Conservation (phyloP, 2,888 invertebrate genomes). For the Muscina levida region DNA sequence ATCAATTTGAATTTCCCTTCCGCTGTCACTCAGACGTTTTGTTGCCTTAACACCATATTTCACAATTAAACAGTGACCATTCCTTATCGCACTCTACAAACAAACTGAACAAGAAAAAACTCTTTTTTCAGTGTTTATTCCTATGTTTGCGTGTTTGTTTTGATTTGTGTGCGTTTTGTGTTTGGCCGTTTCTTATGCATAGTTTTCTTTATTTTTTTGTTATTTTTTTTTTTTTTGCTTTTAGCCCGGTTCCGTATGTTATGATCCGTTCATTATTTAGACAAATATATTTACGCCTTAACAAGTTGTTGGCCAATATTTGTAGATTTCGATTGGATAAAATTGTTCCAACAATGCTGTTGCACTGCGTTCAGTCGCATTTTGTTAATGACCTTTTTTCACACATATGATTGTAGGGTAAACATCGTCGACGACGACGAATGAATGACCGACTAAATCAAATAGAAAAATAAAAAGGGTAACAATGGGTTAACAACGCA, state of each 20-base stretch:
- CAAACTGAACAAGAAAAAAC: conserved; percentile 28
- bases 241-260: conserved; percentile 22
- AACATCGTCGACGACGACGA: conserved; percentile 20
- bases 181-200: background rate
- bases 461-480: conserved; percentile 35
- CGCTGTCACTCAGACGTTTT: too few species aligned
- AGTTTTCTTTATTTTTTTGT: too few species aligned
- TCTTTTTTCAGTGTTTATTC: conserved; percentile 28
- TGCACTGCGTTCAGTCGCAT: conserved; percentile 5
- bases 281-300: conserved; percentile 62
- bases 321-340: conserved; percentile 48
- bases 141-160: conserved; percentile 27
- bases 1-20: too few species aligned
- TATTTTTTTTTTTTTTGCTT: conserved; percentile 4
- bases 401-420: conserved; percentile 52
- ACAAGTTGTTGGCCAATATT: conserved; percentile 64
- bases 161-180: conserved; percentile 30
- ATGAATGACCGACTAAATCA: conserved; percentile 7
- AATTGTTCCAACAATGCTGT: background rate
- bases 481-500: conserved; percentile 13
- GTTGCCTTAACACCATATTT: too few species aligned
- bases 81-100: conserved; percentile 54
- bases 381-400: conserved; percentile 54
- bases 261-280: conserved; percentile 44
- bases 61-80: conserved; percentile 37